Conservation (phyloP, 92 coral and sea anemone species). For the Parazoanthus swiftii region DNA sequence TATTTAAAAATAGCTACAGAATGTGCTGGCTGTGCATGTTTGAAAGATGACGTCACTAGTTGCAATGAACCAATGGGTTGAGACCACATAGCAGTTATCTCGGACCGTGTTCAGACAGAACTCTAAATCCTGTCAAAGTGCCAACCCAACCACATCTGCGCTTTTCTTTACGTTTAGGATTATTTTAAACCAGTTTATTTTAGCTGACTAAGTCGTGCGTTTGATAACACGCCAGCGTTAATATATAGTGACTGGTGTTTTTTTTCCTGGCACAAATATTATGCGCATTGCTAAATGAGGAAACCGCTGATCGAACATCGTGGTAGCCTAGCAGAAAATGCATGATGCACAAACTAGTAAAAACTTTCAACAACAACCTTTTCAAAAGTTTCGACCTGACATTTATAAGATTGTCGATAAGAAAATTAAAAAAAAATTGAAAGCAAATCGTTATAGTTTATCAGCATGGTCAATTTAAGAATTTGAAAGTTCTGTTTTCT, state of each 20-base stretch:
- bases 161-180: not conserved
- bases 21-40: conserved; percentile 14
- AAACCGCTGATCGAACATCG: no score
- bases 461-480: no score
- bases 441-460: no score
- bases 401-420: no score
- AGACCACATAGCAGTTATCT: not conserved
- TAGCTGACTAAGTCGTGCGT: conserved; percentile 1
- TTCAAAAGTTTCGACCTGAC: no score
- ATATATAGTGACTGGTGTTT: not conserved
- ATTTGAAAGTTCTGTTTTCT: no score
- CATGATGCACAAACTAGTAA: no score
- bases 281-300: no score
- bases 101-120: not conserved
- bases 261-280: not conserved
- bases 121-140: not conserved
- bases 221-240: not conserved
- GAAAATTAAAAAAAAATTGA: no score
- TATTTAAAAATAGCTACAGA: not conserved
- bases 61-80: not conserved
- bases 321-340: no score
- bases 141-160: not conserved
- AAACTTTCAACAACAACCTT: no score
- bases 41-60: conserved; percentile 2
- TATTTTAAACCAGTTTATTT: not conserved